Percentiles rank a stretch among this genome's conserved stretches.
These are phyloP conservation scores for Dissostichus mawsoni DNA, from an alignment of 2,113 vertebrate genomes.

Conservation along the genomic window DNA sequence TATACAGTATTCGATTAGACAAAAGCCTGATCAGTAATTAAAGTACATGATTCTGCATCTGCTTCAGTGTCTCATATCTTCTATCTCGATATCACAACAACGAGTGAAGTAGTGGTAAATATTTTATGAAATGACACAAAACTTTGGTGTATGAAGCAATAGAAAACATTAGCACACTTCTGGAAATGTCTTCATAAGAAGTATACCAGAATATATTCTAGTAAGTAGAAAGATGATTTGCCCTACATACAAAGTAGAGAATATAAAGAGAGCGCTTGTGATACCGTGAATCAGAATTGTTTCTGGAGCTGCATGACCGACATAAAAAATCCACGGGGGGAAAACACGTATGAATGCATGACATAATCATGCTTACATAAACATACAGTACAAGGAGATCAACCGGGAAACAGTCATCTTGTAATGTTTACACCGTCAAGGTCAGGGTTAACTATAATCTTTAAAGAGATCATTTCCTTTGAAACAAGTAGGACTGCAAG, in stretches of 20 bases:
- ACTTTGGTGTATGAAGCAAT: not conserved
- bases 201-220: not conserved
- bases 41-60: not conserved
- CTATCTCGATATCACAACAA: no score
- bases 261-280: not conserved
- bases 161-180: not conserved
- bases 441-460: not conserved
- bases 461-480: not conserved
- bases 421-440: not conserved
- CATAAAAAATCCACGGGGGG: slow-evolving; percentile 27
- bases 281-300: slow-evolving; percentile 33
- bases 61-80: not conserved
- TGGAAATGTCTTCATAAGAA: not conserved
- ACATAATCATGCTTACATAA: slow-evolving; percentile 53
- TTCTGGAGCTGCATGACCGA: slow-evolving; percentile 31
- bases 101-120: no score
- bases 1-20: slow-evolving; percentile 19
- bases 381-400: not conserved
- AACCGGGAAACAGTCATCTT: not conserved
- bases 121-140: not conserved
- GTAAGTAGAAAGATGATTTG: not conserved
- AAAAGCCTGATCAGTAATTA: slow-evolving; percentile 31
- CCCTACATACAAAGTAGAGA: slow-evolving; percentile 21
- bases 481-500: not conserved
- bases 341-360: slow-evolving; percentile 15